Conservation (phyloP, 2,888 invertebrate genomes). For the Elmis aenea region DNA sequence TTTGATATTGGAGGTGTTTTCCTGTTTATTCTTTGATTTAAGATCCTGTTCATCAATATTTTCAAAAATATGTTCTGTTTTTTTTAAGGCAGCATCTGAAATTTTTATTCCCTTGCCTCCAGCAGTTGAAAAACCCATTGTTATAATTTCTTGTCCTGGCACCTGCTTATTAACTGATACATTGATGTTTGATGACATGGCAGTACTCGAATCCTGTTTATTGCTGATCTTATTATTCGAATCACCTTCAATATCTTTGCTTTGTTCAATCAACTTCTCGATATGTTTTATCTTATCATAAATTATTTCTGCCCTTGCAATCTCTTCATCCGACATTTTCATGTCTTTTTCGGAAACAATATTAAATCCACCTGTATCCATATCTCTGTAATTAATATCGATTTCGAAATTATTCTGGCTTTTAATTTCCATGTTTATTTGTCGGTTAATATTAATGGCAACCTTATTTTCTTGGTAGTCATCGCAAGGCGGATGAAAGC, state of each 20-base stretch:
- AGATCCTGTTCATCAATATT: not conserved
- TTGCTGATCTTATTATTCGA: conserved; percentile 11
- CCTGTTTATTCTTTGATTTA: not conserved
- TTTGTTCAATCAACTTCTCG: conserved; percentile 41
- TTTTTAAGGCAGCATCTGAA: conserved; percentile 44
- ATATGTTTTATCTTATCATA: too few species aligned
- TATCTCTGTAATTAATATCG: too few species aligned
- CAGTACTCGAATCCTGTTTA: not conserved
- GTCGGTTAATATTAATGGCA: too few species aligned
- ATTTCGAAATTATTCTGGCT: too few species aligned
- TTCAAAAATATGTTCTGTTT: conserved; percentile 29
- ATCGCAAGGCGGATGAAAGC: too few species aligned
- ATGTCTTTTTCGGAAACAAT: conserved; percentile 41
- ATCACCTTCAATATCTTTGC: too few species aligned
- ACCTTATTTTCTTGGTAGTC: too few species aligned
- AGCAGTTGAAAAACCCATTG: conserved; percentile 37
- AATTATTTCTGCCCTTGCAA: not conserved
- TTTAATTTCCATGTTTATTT: too few species aligned
- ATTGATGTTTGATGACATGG: not conserved
- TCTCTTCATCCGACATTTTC: conserved; percentile 32
- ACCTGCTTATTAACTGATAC: too few species aligned
- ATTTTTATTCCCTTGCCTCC: conserved; percentile 36
- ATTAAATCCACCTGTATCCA: too few species aligned
- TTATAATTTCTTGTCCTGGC: not conserved
- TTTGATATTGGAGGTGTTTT: not conserved